Conservation (phyloP, 2,888 invertebrate genomes). For the Acleris holmiana region DNA sequence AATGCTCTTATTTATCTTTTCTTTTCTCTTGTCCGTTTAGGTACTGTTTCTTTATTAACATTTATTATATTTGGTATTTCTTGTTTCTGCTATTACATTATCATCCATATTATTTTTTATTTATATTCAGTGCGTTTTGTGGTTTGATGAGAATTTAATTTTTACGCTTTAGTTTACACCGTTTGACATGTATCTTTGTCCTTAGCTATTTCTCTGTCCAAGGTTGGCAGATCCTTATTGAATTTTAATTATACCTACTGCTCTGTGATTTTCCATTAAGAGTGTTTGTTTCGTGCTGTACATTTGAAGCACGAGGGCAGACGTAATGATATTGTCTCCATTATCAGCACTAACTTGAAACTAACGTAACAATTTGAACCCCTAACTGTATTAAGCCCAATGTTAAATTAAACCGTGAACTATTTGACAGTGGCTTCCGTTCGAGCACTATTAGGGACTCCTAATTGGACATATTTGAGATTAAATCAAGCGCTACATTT, state of each 20-base stretch:
- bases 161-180: too few species aligned
- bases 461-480: conserved; percentile 36
- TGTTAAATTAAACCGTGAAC: conserved; percentile 25
- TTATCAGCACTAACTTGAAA: conserved; percentile 9
- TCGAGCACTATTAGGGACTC: conserved; percentile 21
- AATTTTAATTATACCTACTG: too few species aligned
- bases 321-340: conserved; percentile 3
- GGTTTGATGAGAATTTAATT: too few species aligned
- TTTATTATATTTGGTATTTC: too few species aligned
- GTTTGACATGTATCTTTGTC: too few species aligned
- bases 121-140: too few species aligned
- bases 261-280: too few species aligned
- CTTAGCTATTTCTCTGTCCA: background rate
- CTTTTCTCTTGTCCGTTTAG: conserved; percentile 2
- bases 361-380: conserved; percentile 14
- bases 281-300: too few species aligned
- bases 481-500: conserved; percentile 32
- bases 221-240: too few species aligned
- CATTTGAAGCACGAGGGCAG: too few species aligned
- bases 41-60: background rate
- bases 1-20: conserved; percentile 6
- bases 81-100: too few species aligned
- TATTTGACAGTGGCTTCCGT: conserved; percentile 28
- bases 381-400: conserved; percentile 14
- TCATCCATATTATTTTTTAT: too few species aligned